Percentiles rank a stretch among this genome's conserved stretches.
Evolutionary conservation across 2,113 vertebrate species (phyloP).

Genomic region (Cinclus cinclus): DNA sequence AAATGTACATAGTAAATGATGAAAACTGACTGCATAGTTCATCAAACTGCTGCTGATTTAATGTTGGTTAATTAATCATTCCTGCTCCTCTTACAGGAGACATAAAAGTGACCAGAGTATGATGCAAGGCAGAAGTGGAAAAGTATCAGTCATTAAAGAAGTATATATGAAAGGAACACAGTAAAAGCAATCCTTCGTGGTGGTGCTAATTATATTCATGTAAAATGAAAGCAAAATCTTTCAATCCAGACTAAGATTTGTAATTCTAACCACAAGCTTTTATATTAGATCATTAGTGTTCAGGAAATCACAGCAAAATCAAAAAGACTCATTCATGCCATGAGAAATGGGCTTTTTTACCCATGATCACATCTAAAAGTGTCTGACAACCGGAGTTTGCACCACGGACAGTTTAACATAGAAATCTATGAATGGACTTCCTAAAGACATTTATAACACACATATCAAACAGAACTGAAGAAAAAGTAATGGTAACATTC

Average conservation of each 20-base stretch:
- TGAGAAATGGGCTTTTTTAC: neutral
- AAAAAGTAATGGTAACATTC: neutral
- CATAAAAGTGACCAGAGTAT: constrained; percentile 34
- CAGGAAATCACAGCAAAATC: constrained; percentile 29
- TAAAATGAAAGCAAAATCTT: constrained; percentile 40
- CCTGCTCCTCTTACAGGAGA: neutral
- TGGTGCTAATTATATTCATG: constrained; percentile 28
- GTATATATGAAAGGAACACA: constrained; percentile 3
- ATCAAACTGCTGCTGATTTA: constrained; percentile 55
- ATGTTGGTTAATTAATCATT: constrained; percentile 59
- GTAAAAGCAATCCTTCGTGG: constrained; percentile 39
- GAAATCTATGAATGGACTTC: neutral
- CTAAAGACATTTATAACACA: neutral
- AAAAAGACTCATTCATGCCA: constrained; percentile 8
- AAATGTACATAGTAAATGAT: constrained; percentile 39
- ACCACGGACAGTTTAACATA: neutral
- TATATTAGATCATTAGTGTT: constrained; percentile 19
- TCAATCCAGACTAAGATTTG: constrained; percentile 22
- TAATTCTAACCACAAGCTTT: constrained; percentile 57
- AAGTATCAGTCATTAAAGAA: constrained; percentile 45
- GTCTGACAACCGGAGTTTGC: neutral
- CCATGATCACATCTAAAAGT: neutral
- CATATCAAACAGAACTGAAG: neutral
- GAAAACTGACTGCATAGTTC: constrained; percentile 51
- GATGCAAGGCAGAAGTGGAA: constrained; percentile 34